Percentiles rank a stretch among this genome's conserved stretches.
These are phyloP conservation scores for Heterohyrax brucei DNA, from an alignment of 2,797 vertebrate genomes.

Conservation along the genomic window DNA sequence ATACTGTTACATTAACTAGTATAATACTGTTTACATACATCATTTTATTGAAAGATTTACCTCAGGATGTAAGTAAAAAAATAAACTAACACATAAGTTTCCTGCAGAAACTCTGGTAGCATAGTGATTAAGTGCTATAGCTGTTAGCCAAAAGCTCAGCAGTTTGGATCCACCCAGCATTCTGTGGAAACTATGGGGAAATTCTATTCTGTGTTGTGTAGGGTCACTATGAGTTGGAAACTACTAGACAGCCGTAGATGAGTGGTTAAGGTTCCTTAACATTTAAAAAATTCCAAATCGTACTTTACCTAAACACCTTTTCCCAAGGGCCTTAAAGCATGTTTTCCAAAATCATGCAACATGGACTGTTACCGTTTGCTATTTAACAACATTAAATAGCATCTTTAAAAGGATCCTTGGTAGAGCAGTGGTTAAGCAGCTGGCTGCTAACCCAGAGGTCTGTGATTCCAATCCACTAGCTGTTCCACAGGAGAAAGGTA, in stretches of 20 bases:
- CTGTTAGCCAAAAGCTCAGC: too few species aligned
- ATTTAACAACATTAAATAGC: background rate
- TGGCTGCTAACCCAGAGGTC: background rate
- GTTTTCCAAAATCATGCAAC: background rate
- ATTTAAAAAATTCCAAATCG: slow-evolving; percentile 6
- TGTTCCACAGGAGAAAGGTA: background rate
- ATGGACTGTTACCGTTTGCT: background rate
- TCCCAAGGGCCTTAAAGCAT: background rate
- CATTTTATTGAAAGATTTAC: background rate
- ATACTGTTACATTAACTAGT: slow-evolving; percentile 1
- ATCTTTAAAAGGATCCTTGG: background rate
- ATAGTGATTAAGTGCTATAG: too few species aligned
- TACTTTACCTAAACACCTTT: background rate
- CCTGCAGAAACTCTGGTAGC: too few species aligned
- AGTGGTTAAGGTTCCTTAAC: background rate
- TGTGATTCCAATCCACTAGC: background rate
- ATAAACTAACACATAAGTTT: background rate
- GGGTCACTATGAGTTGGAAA: too few species aligned
- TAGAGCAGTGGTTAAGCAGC: background rate
- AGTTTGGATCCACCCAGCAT: too few species aligned
- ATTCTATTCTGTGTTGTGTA: too few species aligned
- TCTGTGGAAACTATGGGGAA: too few species aligned
- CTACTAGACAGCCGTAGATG: too few species aligned
- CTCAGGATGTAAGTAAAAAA: background rate
- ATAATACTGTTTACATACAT: background rate